Base-by-base conservation (phyloP, 2,888 invertebrate species). In the Pristionchus exspectatus region DNA sequence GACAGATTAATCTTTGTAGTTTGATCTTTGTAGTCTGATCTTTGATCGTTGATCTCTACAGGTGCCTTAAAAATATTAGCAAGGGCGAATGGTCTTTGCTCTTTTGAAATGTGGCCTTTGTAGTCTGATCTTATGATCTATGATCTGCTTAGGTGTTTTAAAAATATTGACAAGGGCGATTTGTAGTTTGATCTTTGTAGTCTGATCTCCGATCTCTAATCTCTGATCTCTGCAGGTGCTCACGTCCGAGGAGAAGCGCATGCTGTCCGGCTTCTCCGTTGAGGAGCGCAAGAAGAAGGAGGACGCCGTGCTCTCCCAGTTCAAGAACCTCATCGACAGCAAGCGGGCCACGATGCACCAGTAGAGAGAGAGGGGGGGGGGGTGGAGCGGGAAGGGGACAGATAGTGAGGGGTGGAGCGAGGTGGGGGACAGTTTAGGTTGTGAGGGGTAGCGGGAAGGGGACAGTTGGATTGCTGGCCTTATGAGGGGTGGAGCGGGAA, bases 201-300 rank as follows among this genome's bases (percentile, higher is more conserved):
- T 33, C 33, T 59, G 59, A 59, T 59, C 59, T n/a, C n/a, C n/a
- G n/a, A n/a, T n/a, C n/a, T 14, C 24, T 54, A 27, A 85, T 85
- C 56, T 63, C 7, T 85, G 38, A 38, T 63, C 33, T 63, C 38
- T 92, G 83, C 90, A 94, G 94, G 92, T 94, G n/a, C 87, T 94
- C 84, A 94, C 94, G 12, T 99, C 99, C 0, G 99, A 99, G 96
- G 99, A 99, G 95, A 99, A 99, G 96, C 96, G 99, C 90, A 98
- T 99, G 10, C 96, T 99, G 91, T 98, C 98, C 0, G 98, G 98
- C 97, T 99, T 99, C 96, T 98, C 98, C 95, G 98, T 98, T 96
- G 99, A 99, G 95, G 99, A 99, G 96, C 96, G 99, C 90, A 97
- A 97, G 94, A 99, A 99, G 96, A 96, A 98, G 50, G 99, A 99